Evolutionary conservation across 1,140 invertebrate species (phyloP), one percentile per base, ranked within the genome.

Genomic region (Phthorimaea operculella): DNA sequence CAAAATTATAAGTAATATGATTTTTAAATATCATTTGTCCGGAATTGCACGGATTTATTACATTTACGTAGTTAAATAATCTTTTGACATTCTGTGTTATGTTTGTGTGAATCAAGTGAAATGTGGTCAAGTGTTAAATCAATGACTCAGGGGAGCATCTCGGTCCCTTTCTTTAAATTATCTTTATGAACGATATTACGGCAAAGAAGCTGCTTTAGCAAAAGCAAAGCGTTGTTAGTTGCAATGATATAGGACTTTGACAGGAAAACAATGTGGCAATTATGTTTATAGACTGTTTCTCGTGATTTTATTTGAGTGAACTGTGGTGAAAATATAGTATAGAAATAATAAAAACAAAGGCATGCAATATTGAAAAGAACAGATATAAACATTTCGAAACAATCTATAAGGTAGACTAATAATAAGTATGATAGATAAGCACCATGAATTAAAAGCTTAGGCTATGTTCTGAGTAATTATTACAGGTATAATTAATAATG

Each of bases 141-240:
- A n/a, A n/a, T n/a, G n/a, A n/a, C 10, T 39, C n/a, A 39, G 36
- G n/a, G 36, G 36, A 39, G 10, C 36, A 10, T 39, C 36, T 39
- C 3, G 36, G 36, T 39, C 36, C n/a, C 10, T 39, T 39, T 39
- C 10, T 39, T 10, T 39, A 5, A 5, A n/a, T 39, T 10, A 39
- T n/a, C 2, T 39, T 39, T 39, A n/a, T 10, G 36, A 12, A 12
- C 36, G 21, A 39, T 9, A 39, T 39, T 39, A 12, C 36, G 36
- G 72, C 72, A 56, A 71, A 78, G 45, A 81, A 79, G 76, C 76
- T 68, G 72, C 71, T 68, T 70, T 69, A 74, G 74, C 71, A 50
- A 44, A 82, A 80, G 79, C 79, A 63, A 79, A 77, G 76, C 74
- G 18, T 63, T 28, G 18, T 63, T 28, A 28, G 21, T 28, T 28